A percentile compares a stretch with the other conserved stretches of the same genome.
Evolutionary conservation across 2,888 invertebrate species (phyloP).

Genomic region (Polietes domitor): DNA sequence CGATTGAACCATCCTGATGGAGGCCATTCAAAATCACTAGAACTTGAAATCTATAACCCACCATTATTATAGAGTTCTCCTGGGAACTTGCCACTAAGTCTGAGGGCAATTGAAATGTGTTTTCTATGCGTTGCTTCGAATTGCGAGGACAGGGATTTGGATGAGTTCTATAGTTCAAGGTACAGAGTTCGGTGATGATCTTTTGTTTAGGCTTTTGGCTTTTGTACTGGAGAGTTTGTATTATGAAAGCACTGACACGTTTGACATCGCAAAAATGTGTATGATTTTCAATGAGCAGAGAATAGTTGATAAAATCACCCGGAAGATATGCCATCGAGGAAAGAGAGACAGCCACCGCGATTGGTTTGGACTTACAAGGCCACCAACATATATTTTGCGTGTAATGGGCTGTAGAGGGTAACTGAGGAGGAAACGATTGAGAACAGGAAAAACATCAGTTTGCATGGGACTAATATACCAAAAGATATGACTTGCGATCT

Average conservation of each 20-base stretch:
- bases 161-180: background rate
- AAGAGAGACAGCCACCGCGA: background rate
- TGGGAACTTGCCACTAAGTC: background rate
- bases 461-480: background rate
- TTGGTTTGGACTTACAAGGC: background rate
- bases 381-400: background rate
- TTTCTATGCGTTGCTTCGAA: background rate
- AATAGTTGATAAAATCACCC: background rate
- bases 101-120: background rate
- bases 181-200: background rate
- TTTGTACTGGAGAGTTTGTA: background rate
- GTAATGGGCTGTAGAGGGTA: background rate
- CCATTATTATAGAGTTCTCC: background rate
- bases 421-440: background rate
- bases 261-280: background rate
- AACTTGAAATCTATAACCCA: background rate
- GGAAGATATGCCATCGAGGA: background rate
- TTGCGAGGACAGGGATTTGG: background rate
- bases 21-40: background rate
- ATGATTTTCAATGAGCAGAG: background rate
- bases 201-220: background rate
- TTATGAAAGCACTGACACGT: background rate
- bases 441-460: too few relatives aligned
- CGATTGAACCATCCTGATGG: background rate
- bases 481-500: background rate